A percentile compares a stretch with the other conserved stretches of the same genome.
phyloP scores from a whole-genome alignment of 2,888 invertebrate species.

The Dichetophora obliterata region DNA sequence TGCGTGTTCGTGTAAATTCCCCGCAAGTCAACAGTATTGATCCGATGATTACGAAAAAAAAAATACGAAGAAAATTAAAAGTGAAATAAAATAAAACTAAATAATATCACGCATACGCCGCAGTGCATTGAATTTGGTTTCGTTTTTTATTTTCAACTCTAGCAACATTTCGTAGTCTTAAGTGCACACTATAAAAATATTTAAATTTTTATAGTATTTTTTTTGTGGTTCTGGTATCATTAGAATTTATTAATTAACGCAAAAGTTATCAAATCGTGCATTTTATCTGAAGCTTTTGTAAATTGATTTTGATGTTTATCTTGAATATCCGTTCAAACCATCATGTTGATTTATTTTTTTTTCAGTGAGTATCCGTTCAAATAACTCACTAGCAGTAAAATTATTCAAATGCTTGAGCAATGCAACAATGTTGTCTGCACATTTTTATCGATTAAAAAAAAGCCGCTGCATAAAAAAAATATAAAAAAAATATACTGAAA shows the following conservation, averaged over 20 bases:
- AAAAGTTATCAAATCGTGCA: too few species aligned
- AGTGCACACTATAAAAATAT: too few species aligned
- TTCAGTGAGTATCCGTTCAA: not conserved
- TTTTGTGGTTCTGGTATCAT: too few species aligned
- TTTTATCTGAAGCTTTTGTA: too few species aligned
- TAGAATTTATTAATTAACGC: too few species aligned
- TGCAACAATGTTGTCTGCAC: not conserved
- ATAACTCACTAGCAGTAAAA: not conserved
- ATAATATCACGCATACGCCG: slow-evolving; percentile 37
- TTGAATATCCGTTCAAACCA: too few species aligned
- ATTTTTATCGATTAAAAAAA: slow-evolving; percentile 17
- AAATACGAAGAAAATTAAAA: not conserved
- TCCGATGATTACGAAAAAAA: slow-evolving; percentile 20
- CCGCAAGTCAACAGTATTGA: slow-evolving; percentile 23
- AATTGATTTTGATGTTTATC: too few species aligned
- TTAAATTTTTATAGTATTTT: too few species aligned
- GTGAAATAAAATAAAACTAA: slow-evolving; percentile 20
- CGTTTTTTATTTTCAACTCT: too few species aligned
- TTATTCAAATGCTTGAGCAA: slow-evolving; percentile 3
- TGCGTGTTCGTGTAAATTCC: not conserved
- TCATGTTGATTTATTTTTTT: not conserved
- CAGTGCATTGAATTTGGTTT: not conserved
- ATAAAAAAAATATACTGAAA: not conserved
- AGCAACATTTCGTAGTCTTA: too few species aligned
- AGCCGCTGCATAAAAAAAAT: not conserved